Evolutionary conservation across 2,113 vertebrate genomes (phyloP), one percentile per base, ranked within the genome.

Genomic region (Meleagris gallopavo): DNA sequence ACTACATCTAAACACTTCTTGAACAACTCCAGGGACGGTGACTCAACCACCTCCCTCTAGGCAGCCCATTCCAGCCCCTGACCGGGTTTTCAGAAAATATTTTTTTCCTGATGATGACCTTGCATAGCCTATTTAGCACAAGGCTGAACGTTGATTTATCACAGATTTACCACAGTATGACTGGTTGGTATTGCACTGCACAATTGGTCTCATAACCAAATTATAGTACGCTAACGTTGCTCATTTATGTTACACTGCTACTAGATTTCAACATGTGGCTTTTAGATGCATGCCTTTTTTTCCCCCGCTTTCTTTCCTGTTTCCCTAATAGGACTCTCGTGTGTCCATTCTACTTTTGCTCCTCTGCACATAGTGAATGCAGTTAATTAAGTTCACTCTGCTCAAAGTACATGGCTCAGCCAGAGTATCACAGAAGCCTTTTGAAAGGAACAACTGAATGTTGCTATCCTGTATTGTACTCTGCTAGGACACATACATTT

Each of bases 281-380:
- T 67, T 64, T 41, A 41, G 30, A 9, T 48, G 50, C 13, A 19
- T 57, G 11, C 6, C 58, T 50, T n/a, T 57, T 22, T 11, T 52
- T 69, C 40, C 43, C 0, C 0, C 36, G 0, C 0, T 45, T 74
- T 70, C 29, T 64, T 40, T n/a, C 41, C 22, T 48, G 8, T 29
- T 66, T 71, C 25, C 24, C 6, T 78, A 10, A 45, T 57, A 50
- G 27, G 34, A 22, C 36, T 7, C 9, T 54, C 27, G 9, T 19
- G 8, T 29, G 43, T 15, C 67, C 5, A 10, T 41, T 60, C 32
- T 62, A 6, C 40, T 38, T 41, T 7, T 36, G 30, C 15, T 78
- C 20, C 46, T 57, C 19, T 40, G 22, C 36, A 36, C 6, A 5
- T 41, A 55, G 20, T 11, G 32, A n/a, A n/a, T 32, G 22, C 20